A percentile compares a stretch with the other conserved stretches of the same genome.
Evolutionary conservation across 2,797 vertebrate genomes (phyloP).

Genomic region (Crypturellus tataupa): DNA sequence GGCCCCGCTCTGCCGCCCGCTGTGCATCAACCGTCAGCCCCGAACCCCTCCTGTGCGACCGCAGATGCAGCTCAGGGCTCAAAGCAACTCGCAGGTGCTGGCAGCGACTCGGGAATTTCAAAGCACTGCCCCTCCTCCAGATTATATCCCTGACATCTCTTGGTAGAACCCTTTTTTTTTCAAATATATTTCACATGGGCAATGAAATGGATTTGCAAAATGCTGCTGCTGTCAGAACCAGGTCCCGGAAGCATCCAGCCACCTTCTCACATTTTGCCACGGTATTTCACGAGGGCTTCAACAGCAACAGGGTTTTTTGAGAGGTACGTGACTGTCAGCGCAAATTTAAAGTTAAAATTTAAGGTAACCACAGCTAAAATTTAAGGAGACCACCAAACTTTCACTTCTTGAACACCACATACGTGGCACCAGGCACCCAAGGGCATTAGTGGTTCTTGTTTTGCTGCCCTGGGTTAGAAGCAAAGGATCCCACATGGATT

Average conservation of each 20-base stretch:
- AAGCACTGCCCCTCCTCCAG: background rate
- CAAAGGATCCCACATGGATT: background rate
- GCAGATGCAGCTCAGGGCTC: background rate
- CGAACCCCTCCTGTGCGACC: background rate
- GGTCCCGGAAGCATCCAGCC: background rate
- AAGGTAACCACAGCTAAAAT: too few relatives aligned
- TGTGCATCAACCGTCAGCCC: background rate
- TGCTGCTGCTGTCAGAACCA: background rate
- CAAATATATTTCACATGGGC: background rate
- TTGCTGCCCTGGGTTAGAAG: background rate
- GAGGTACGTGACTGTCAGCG: background rate
- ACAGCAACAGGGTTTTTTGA: fast-evolving
- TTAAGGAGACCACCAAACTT: background rate
- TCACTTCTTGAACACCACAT: background rate
- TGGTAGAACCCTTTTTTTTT: background rate
- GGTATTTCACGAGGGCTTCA: background rate
- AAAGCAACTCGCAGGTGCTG: background rate
- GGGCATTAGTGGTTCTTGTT: background rate
- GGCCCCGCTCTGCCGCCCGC: background rate
- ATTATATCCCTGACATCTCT: background rate
- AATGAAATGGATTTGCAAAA: background rate
- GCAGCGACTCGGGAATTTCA: background rate
- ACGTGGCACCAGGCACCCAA: fast-evolving
- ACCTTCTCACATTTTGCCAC: background rate
- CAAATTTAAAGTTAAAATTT: background rate